Evolutionary conservation across 2,797 vertebrate species (phyloP), one percentile per base, ranked within the genome.

Genomic region (Halcyon badia): DNA sequence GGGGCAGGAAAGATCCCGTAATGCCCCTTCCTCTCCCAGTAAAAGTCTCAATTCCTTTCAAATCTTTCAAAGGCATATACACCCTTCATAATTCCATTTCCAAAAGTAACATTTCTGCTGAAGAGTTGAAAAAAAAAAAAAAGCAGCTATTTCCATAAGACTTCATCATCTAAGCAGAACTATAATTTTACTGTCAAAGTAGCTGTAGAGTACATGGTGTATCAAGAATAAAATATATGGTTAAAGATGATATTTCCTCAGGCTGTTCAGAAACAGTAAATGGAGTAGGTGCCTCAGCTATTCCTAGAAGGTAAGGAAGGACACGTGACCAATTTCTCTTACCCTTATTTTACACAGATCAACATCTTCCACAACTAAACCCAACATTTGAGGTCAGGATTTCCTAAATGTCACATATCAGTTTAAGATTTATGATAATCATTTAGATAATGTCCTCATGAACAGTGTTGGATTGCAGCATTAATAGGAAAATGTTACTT

Each of bases 171-270:
- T 91, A 89, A 82, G 57, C 28, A 48, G 76, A 68, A 70, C 69
- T 93, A 44, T 91, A 96, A 95, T 95, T 97, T 90, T 77, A 85
- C 48, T 87, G 89, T 90, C 86, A 81, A 87, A 89, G 84, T 78
- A 93, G 57, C 37, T 60, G 75, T 69, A 83, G 49, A 88, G 41
- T 51, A 83, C 64, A 72, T 0, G 1, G 37, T 41, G 21, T 48
- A 86, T 54, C 44, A 73, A 37, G 81, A 95, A 87, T 94, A 92
- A 95, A 97, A 87, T 65, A 39, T 21, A 79, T 93, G 77, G 46
- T 83, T 96, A 95, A 94, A 82, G 57, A 94, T 6, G 12, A 0
- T 66, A 89, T 94, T 95, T 96, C 82, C 60, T 90, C 52, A 80
- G 51, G 70, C 70, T 80, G 52, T 70, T 87, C 57, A 95, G 93